Percentiles rank a stretch among this genome's conserved stretches.
Evolutionary conservation across 2,113 vertebrate species (phyloP).

Genomic region (Phrynocephalus versicolor): DNA sequence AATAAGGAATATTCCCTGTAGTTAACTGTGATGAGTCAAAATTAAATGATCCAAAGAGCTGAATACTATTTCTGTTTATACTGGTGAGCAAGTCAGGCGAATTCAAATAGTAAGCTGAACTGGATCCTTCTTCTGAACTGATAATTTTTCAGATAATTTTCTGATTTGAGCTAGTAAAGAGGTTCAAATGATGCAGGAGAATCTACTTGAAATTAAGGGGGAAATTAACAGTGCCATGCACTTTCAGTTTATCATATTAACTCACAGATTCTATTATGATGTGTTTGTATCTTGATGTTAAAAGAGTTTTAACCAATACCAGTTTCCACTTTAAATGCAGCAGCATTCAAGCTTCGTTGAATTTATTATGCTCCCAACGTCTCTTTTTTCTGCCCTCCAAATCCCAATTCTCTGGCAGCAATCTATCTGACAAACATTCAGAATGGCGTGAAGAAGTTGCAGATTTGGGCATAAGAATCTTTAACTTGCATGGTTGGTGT

Average conservation of each 20-base stretch:
- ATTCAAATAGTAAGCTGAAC: background rate
- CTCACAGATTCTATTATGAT: background rate
- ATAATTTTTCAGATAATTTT: background rate
- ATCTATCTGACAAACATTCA: background rate
- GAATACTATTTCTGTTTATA: background rate
- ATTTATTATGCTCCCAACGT: background rate
- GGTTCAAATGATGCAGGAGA: background rate
- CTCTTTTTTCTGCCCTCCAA: background rate
- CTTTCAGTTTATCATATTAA: background rate
- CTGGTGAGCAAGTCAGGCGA: background rate
- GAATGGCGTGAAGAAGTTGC: background rate
- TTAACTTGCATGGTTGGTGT: background rate
- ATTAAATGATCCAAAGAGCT: background rate
- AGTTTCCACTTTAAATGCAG: background rate
- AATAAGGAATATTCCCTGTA: background rate
- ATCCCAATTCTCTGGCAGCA: background rate
- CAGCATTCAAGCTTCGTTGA: background rate
- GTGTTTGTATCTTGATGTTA: background rate
- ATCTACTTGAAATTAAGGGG: background rate
- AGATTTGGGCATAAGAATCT: background rate
- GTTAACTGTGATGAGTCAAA: background rate
- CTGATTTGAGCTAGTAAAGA: background rate
- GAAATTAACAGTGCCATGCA: background rate
- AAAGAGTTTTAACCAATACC: background rate
- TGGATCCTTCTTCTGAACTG: too few species aligned